A percentile compares a stretch with the other conserved stretches of the same genome.
Conservation (phyloP, 30 jellyfish, hydroid and myxozoan species). For the Pseudorhiza aurosa region DNA sequence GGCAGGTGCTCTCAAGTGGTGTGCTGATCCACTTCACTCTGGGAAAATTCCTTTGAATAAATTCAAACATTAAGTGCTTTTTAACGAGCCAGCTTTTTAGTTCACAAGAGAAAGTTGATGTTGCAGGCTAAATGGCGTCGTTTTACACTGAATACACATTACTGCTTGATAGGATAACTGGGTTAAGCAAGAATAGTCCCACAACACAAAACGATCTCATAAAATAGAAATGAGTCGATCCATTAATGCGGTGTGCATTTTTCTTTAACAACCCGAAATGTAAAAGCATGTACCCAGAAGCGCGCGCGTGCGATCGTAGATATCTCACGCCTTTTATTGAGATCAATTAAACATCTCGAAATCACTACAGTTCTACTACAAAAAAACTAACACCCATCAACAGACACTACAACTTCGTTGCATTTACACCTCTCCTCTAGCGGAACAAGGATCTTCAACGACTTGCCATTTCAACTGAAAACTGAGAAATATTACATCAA, state of each 20-base stretch:
- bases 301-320: no score
- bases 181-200: neutral
- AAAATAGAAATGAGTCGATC: neutral
- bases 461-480: no score
- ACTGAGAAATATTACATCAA: no score
- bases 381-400: no score
- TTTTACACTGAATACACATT: neutral
- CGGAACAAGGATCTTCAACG: no score
- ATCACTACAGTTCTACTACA: no score
- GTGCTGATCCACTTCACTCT: neutral
- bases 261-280: constrained; percentile 26
- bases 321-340: no score
- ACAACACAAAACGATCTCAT: neutral
- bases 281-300: no score
- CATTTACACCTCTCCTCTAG: no score
- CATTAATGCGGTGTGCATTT: constrained; percentile 24
- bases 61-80: constrained; percentile 32
- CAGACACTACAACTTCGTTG: no score
- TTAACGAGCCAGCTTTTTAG: constrained; percentile 45
- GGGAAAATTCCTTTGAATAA: constrained; percentile 19
- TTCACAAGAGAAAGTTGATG: constrained; percentile 33
- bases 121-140: constrained; percentile 18
- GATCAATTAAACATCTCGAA: no score
- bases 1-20: neutral
- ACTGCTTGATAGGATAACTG: neutral